Evolutionary conservation across 2,797 vertebrate genomes (phyloP).

Genomic region (Phyllotis vaccarum): DNA sequence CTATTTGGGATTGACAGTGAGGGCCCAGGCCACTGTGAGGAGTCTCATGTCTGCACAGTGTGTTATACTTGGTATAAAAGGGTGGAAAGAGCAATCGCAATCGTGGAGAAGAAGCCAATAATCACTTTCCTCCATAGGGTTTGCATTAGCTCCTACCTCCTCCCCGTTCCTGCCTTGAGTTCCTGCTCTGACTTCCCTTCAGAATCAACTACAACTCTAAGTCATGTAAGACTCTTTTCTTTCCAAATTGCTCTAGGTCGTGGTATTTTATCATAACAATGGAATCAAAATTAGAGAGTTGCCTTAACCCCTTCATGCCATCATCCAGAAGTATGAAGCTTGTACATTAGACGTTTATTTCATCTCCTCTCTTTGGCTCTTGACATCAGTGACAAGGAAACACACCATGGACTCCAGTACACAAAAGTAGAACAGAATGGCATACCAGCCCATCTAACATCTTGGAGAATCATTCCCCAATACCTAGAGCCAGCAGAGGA

Average conservation of each 20-base stretch:
- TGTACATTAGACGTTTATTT: background rate
- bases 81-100: accelerated
- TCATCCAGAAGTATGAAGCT: background rate
- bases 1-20: too few species aligned
- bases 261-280: too few species aligned
- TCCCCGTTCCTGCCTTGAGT: background rate
- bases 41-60: background rate
- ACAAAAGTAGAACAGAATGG: background rate
- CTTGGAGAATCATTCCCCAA: background rate
- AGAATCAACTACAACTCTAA: too few species aligned
- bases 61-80: background rate
- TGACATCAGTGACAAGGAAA: background rate
- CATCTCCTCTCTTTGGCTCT: background rate
- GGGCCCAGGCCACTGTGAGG: too few species aligned
- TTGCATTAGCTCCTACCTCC: background rate
- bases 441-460: background rate
- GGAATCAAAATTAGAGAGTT: background rate
- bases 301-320: background rate
- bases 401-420: background rate
- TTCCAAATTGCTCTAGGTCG: background rate
- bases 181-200: background rate
- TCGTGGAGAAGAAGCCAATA: background rate
- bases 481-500: background rate
- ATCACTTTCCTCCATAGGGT: background rate
- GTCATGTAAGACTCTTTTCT: background rate